These are phyloP conservation scores for Eudemis profundana DNA, from an alignment of 2,888 invertebrate species.

Conservation along the genomic window DNA sequence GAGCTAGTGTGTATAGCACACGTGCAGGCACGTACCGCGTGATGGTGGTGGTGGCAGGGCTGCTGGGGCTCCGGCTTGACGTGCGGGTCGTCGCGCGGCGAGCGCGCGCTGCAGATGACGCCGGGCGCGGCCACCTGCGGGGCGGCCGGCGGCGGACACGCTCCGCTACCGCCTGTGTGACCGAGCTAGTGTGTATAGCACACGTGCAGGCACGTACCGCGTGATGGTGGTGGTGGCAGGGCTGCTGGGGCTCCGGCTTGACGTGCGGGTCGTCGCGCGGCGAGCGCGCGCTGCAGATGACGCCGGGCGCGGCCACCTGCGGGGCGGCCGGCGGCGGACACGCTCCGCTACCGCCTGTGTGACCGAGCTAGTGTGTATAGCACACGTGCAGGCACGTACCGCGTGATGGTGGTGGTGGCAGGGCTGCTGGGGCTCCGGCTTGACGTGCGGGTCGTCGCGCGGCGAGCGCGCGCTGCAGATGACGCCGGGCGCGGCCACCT, in stretches of 20 bases:
- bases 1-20: background rate
- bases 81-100: slow-evolving; percentile 74
- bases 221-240: slow-evolving; percentile 54
- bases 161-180: slow-evolving; percentile 57
- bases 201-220: slow-evolving; percentile 49
- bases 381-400: slow-evolving; percentile 46
- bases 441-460: slow-evolving; percentile 77
- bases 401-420: slow-evolving; percentile 54
- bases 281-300: slow-evolving; percentile 76
- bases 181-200: background rate
- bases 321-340: slow-evolving; percentile 47
- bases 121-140: slow-evolving; percentile 49
- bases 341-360: slow-evolving; percentile 58
- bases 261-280: slow-evolving; percentile 78
- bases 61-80: slow-evolving; percentile 79
- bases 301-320: slow-evolving; percentile 52
- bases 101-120: slow-evolving; percentile 77
- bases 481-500: slow-evolving; percentile 55
- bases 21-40: slow-evolving; percentile 50
- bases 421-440: slow-evolving; percentile 72
- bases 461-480: slow-evolving; percentile 78
- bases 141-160: slow-evolving; percentile 48
- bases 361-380: background rate
- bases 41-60: slow-evolving; percentile 55
- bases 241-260: slow-evolving; percentile 75